Percentiles rank a stretch among this genome's conserved stretches.
Conservation (phyloP, 2,888 invertebrate genomes). For the Platycheirus albimanus region DNA sequence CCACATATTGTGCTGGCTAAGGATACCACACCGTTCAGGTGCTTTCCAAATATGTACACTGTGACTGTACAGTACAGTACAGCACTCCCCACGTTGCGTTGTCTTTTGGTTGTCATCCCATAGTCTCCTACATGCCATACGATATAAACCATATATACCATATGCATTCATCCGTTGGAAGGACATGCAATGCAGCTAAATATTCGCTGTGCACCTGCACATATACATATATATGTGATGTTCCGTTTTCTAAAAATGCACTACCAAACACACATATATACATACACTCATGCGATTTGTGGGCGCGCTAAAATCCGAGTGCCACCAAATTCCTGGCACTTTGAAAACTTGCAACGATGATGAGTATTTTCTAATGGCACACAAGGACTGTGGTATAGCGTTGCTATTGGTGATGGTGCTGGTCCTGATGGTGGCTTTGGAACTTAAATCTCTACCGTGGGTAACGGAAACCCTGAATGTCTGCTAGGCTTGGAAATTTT, state of each 20-base stretch:
- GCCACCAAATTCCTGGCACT: conserved; percentile 22
- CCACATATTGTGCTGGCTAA: conserved; percentile 6
- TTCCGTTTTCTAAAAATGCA: conserved; percentile 12
- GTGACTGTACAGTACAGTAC: no score
- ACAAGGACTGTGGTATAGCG: conserved; percentile 15
- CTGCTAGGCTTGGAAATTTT: conserved; percentile 28
- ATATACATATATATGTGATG: neutral
- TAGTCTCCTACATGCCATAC: no score
- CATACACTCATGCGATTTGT: conserved; percentile 38
- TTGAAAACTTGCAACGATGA: conserved; percentile 27
- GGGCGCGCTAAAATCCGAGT: conserved; percentile 45
- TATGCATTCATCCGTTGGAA: conserved; percentile 55
- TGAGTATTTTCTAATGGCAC: conserved; percentile 40
- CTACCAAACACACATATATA: no score
- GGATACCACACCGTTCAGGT: conserved; percentile 10
- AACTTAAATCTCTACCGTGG: conserved; percentile 16
- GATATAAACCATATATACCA: no score
- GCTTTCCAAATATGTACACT: neutral
- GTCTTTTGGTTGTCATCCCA: conserved; percentile 11
- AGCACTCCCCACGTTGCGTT: neutral
- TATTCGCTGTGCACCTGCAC: conserved; percentile 27
- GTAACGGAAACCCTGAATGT: neutral
- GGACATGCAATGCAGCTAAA: conserved; percentile 43
- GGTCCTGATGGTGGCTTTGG: neutral
- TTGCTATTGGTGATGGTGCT: conserved; percentile 11